Base-by-base conservation (phyloP, 2,113 vertebrate genomes). In the Takifugu bimaculatus region DNA sequence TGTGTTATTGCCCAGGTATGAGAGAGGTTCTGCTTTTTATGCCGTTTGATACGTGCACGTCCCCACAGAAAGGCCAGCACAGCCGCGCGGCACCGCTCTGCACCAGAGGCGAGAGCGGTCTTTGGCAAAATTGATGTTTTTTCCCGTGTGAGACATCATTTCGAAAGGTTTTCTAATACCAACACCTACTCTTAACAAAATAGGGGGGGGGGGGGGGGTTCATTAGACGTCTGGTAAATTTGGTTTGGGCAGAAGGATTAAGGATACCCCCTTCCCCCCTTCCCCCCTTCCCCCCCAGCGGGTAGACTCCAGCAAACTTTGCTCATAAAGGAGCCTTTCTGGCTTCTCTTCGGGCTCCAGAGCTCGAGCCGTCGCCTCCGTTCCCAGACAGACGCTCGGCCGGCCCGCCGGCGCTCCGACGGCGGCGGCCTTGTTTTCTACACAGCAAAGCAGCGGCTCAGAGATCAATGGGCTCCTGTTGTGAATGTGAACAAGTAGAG, bases 111-210 rank as follows among this genome's bases (percentile, higher is more conserved):
- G 90, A 93, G 89, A 93, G 87, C 89, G 93, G 86, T 94, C 93
- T 95, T 98, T 95, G 94, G 92, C 93, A 93, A 95, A 97, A 98
- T 96, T 96, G 93, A 95, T 97, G 95, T 95, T 96, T 98, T 94
- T 92, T 96, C 96, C 95, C 96, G 93, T 91, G 94, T 96, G 95
- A 97, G 94, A 96, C 93, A 93, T 94, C 93, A 94, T 96, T 93
- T 94, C 93, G 95, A 96, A 92, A 92, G 90, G 93, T 94, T 51
- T 94, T 93, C 90, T 94, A 95, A 95, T 94, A 97, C 95, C 93
- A 95, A 94, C 94, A 94, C 92, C 91, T 90, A 92, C 93, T 92
- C 94, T 94, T 94, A 94, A 94, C 95, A 94, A 95, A 98, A 94
- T 93, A 94, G 94, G 92, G 93, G 91, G 85, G 89, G 91, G 89